Evolutionary conservation across 2,113 vertebrate genomes (phyloP).

Genomic region (Callipepla californica): DNA sequence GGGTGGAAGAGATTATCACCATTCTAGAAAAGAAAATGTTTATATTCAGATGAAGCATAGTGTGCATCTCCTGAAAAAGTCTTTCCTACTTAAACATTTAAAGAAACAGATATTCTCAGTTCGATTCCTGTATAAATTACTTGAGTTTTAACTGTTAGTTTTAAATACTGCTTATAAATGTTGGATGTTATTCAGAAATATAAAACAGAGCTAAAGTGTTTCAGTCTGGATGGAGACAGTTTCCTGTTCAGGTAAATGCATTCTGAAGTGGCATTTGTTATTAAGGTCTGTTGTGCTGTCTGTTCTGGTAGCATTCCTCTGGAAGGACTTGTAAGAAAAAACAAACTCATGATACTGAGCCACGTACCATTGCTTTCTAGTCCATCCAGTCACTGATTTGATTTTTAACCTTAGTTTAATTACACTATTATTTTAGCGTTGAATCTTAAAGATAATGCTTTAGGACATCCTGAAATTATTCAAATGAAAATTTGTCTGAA

Average conservation of each 20-base stretch:
- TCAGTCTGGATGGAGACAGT: neutral
- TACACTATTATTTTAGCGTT: neutral
- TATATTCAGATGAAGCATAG: neutral
- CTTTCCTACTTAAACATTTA: neutral
- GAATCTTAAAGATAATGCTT: neutral
- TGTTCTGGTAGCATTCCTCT: constrained; percentile 16
- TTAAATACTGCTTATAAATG: constrained; percentile 1
- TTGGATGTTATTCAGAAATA: neutral
- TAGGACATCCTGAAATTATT: neutral
- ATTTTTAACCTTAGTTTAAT: neutral
- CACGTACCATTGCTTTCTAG: neutral
- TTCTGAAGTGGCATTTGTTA: constrained; percentile 44
- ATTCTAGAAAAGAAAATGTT: neutral
- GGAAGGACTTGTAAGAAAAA: neutral
- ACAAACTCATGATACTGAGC: neutral
- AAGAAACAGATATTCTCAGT: neutral
- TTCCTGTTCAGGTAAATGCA: constrained; percentile 28
- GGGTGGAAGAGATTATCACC: neutral
- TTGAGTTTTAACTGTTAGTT: neutral
- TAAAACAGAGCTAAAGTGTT: constrained; percentile 25
- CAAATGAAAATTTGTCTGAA: neutral
- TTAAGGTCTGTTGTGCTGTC: constrained; percentile 19
- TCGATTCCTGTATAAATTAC: neutral
- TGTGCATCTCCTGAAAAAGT: neutral
- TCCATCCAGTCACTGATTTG: neutral